Evolutionary conservation across 2,113 vertebrate species (phyloP), one percentile per base, ranked within the genome.

Genomic region (Melanotaenia duboulayi): DNA sequence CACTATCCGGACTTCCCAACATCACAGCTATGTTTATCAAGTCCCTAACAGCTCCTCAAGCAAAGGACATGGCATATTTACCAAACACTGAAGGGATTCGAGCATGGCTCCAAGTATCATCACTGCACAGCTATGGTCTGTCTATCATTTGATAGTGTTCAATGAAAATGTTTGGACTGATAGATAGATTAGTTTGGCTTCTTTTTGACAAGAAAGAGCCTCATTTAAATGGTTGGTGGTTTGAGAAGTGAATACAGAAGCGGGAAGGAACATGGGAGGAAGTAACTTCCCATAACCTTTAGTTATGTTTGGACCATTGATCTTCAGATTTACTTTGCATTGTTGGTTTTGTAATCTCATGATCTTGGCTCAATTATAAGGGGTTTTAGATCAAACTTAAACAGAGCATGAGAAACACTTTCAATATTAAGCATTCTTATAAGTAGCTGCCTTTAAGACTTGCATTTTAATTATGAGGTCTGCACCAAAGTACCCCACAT

Each of bases 231-330:
- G 9, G 11, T 44, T 7, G 51, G 22, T 7, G 37, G 20, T 39
- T 74, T 59, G 20, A 39, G 35, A 13, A 22, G 11, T 57, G 17
- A 63, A 37, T 19, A 40, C n/a, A 57, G 50, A 54, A 68, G 46
- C 20, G 71, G 37, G 42, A 52, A 70, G 64, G 58, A 66, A 65
- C 62, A 54, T 59, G 39, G 64, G 24, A 64, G 59, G 74, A 70
- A 76, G 57, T 25, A 22, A 37, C 74, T 57, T 80, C 78, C 50
- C 71, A 76, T 64, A 63, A 78, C 67, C 78, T 80, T 70, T 84
- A 61, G 40, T 65, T 44, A 60, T 1, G 16, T 54, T 61, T 60
- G 5, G 60, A 54, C 28, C 58, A 63, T n/a, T 68, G 51, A 23
- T 71, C 55, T 74, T n/a, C 35, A 57, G 44, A 24, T 81, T 83